Percentiles rank a stretch among this genome's conserved stretches.
phyloP scores from a whole-genome alignment of 2,113 vertebrate species.

The Galbula dea region DNA sequence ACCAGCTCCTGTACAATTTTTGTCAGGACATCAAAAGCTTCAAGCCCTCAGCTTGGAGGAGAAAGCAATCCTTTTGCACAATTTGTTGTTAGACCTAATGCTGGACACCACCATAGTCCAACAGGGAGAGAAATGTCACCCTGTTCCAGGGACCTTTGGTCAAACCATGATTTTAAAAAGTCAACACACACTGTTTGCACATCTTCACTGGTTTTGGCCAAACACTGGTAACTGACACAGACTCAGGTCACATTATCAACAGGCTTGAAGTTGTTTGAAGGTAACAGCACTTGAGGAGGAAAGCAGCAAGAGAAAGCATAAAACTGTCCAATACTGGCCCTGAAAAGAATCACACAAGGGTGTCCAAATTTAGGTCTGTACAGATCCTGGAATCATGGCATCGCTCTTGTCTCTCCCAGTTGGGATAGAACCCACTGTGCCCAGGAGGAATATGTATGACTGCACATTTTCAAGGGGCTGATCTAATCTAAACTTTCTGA shows the following conservation, averaged over 20 bases:
- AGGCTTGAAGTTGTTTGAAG: not conserved
- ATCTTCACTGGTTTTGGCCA: not conserved
- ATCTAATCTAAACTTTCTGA: not conserved
- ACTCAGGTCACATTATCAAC: not conserved
- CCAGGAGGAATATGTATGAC: accelerated
- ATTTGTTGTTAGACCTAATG: accelerated
- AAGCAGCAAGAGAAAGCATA: not conserved
- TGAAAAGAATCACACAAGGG: not conserved
- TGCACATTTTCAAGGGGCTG: not conserved
- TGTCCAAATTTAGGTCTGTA: accelerated
- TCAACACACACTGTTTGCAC: not conserved
- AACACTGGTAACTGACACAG: not conserved
- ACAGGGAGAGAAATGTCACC: not conserved
- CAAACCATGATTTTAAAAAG: not conserved
- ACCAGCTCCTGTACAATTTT: not conserved
- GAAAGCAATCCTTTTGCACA: not conserved
- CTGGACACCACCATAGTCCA: not conserved
- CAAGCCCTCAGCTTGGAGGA: not conserved
- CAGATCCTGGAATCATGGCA: not conserved
- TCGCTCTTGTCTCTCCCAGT: accelerated
- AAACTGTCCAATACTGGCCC: not conserved
- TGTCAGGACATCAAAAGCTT: not conserved
- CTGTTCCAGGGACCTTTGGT: not conserved
- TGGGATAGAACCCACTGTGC: not conserved
- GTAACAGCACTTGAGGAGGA: not conserved